These are phyloP conservation scores for Gonioctena quinquepunctata DNA, from an alignment of 1,140 invertebrate species.

Conservation along the genomic window DNA sequence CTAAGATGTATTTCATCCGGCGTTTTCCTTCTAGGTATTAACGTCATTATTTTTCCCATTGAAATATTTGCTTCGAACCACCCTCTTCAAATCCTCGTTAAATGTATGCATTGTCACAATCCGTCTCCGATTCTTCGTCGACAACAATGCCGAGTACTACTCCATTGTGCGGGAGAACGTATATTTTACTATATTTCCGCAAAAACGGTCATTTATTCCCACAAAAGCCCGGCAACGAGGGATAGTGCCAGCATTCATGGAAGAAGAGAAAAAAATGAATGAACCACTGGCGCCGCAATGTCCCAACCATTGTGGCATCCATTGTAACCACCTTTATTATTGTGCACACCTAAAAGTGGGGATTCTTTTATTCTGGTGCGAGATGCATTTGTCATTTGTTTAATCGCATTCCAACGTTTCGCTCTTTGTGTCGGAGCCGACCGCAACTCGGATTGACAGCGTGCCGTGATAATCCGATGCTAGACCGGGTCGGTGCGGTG, in stretches of 20 bases:
- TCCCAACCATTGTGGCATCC: background rate
- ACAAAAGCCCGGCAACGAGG: background rate
- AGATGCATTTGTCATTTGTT: conserved; percentile 21
- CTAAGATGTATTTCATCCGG: no score
- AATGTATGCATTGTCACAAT: background rate
- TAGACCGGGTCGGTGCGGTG: background rate
- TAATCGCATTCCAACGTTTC: conserved; percentile 16
- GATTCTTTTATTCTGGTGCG: background rate
- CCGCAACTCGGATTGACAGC: conserved; percentile 13
- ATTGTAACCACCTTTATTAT: background rate
- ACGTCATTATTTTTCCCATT: no score
- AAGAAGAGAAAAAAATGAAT: conserved; percentile 9
- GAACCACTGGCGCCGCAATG: conserved; percentile 2
- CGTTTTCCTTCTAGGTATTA: no score
- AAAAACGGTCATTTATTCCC: conserved; percentile 10
- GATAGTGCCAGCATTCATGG: background rate
- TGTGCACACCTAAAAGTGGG: background rate
- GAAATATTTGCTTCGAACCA: no score
- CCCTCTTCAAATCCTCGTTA: background rate
- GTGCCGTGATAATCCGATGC: conserved; percentile 12
- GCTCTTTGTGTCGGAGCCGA: conserved; percentile 2
- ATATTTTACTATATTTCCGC: conserved; percentile 5
- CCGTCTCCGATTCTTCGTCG: background rate
- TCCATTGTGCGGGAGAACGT: background rate
- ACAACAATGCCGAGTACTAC: background rate